Base-by-base conservation (phyloP, 35 echinoderm and acorn worm genomes). In the Hemicentrotus pulcherrimus region DNA sequence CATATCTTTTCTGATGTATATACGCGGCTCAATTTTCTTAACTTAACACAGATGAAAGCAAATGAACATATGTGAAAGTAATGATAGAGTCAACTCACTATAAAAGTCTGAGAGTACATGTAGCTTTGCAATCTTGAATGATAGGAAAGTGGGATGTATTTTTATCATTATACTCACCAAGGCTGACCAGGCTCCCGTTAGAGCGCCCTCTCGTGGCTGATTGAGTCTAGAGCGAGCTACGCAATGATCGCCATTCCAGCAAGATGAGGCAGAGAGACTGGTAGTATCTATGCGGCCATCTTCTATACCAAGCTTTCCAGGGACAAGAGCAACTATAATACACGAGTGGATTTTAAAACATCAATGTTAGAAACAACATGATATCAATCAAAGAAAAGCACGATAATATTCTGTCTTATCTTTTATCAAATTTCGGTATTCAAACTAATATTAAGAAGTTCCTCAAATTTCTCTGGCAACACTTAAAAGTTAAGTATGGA, bases 141-240 rank as follows among this genome's bases (percentile, higher is more conserved):
- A 31, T 30, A 11, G 13, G n/a, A 86, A 31, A 86, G 12, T 47
- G 32, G 13, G 46, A 45, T 32, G 46, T 32, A 90, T 31, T 46
- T 89, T 31, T 11, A 85, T 85, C 70, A 2, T 13, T 41, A 90
- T 24, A 90, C 88, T 90, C 32, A 90, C 88, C 18, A 33, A 22
- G 13, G 91, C 46, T 31, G 46, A 31, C 91, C 91, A 93, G 10
- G 91, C 91, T 46, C 91, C 91, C 32, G 1, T 28, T 4, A 93
- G 30, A 47, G n/a, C 22, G 13, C 91, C 91, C 13, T 22, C 30
- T 93, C 58, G 91, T 16, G 46, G 91, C 48, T 58, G 46, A 33
- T 93, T 93, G 31, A 93, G 91, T 93, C 91, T 93, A 28, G 91
- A 47, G 11, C 48, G 45, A 58, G 16, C 91, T 11, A 58, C 91